phyloP scores from a whole-genome alignment of 2,797 vertebrate species.

The Bothrops alternatus region DNA sequence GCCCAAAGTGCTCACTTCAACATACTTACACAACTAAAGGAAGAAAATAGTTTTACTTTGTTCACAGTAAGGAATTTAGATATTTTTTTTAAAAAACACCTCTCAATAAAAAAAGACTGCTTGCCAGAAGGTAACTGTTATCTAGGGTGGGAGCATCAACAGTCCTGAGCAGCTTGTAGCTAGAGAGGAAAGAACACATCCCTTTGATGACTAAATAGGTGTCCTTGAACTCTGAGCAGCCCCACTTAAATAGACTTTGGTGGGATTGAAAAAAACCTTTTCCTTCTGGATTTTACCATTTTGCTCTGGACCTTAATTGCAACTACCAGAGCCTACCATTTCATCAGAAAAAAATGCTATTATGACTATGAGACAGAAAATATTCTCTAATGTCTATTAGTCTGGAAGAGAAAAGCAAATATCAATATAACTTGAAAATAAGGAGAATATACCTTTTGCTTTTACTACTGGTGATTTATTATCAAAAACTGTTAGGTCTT shows the following conservation, averaged over 20 bases:
- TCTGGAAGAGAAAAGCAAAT: constrained; percentile 58
- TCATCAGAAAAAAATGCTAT: background rate
- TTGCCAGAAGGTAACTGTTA: background rate
- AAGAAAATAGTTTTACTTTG: background rate
- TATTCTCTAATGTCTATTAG: constrained; percentile 46
- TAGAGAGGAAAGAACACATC: background rate
- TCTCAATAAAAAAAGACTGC: background rate
- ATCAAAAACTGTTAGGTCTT: constrained; percentile 70
- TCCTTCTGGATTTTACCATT: background rate
- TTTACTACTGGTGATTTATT: constrained; percentile 51
- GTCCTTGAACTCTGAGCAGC: background rate
- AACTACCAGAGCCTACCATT: background rate
- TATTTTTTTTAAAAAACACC: background rate
- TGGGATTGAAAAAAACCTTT: background rate
- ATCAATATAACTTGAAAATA: constrained; percentile 23
- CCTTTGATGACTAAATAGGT: background rate
- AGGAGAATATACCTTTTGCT: constrained; percentile 29
- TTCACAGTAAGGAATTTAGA: background rate
- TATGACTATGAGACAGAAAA: constrained; percentile 14
- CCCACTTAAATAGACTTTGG: background rate
- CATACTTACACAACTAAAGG: background rate
- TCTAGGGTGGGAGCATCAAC: background rate
- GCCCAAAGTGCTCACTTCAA: background rate
- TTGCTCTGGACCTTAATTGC: background rate
- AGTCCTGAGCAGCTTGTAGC: background rate